phyloP scores from a whole-genome alignment of 2,113 vertebrate genomes.

The Pandion haliaetus region DNA sequence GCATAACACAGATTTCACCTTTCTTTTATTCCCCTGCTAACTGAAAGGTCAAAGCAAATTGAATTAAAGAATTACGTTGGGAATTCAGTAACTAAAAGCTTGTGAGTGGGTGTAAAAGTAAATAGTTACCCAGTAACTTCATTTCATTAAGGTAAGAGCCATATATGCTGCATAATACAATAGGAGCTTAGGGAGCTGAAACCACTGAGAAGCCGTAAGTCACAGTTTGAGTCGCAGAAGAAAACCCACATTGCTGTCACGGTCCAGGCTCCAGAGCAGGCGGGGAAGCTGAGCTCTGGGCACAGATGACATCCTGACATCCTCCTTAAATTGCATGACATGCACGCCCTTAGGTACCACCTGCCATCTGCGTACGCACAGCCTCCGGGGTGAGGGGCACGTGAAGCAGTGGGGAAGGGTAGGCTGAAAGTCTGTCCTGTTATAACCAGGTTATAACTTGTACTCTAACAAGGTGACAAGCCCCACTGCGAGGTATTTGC shows the following conservation, averaged over 20 bases:
- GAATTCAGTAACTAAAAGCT: conserved; percentile 22
- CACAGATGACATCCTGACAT: not conserved
- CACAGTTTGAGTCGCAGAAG: not conserved
- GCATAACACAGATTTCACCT: not conserved
- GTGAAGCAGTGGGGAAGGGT: not conserved
- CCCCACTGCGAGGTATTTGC: accelerated
- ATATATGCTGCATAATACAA: not conserved
- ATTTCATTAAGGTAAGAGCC: not conserved
- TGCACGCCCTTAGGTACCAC: not conserved
- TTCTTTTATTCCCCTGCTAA: not conserved
- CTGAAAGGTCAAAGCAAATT: not conserved
- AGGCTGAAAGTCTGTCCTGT: not conserved
- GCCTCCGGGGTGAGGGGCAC: not conserved
- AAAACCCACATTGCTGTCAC: not conserved
- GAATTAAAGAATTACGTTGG: not conserved
- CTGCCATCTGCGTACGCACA: accelerated
- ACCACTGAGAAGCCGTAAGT: not conserved
- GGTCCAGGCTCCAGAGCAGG: not conserved
- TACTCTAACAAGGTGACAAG: not conserved
- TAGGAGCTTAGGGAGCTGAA: not conserved
- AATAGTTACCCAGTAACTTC: not conserved
- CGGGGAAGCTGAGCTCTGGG: not conserved
- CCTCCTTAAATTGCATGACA: not conserved
- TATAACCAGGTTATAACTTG: not conserved
- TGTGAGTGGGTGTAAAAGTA: not conserved